Conservation (phyloP, 2,113 vertebrate species). For the Rana temporaria region DNA sequence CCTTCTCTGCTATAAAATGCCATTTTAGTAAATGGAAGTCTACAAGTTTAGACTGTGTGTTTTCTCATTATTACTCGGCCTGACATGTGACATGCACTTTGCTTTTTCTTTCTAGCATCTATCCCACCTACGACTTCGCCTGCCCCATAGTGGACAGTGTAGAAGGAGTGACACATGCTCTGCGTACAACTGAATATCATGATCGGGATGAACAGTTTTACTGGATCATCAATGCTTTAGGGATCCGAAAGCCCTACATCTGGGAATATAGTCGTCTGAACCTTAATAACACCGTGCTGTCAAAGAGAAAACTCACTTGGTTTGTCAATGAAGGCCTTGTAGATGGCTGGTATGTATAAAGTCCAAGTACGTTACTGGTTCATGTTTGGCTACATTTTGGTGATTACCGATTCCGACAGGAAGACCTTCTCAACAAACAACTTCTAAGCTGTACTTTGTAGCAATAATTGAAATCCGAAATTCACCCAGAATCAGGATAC, state of each 20-base stretch:
- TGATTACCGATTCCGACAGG: too few relatives aligned
- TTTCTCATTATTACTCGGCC: too few relatives aligned
- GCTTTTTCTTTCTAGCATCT: slow-evolving; percentile 76
- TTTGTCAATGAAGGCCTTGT: slow-evolving; percentile 97
- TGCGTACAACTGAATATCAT: slow-evolving; percentile 97
- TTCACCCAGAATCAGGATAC: too few relatives aligned
- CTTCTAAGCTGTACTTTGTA: too few relatives aligned
- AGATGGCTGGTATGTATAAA: slow-evolving; percentile 89
- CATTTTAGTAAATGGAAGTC: background rate
- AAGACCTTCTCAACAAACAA: too few relatives aligned
- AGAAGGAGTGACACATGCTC: slow-evolving; percentile 94
- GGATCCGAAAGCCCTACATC: slow-evolving; percentile 90
- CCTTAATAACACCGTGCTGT: slow-evolving; percentile 96
- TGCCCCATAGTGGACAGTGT: slow-evolving; percentile 97
- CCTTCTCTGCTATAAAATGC: background rate
- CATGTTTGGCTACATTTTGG: too few relatives aligned
- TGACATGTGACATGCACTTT: background rate
- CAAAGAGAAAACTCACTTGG: slow-evolving; percentile 97
- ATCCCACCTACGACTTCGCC: slow-evolving; percentile 97
- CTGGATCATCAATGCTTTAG: slow-evolving; percentile 90
- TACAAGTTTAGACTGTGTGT: too few relatives aligned
- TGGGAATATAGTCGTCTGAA: slow-evolving; percentile 97
- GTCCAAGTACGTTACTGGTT: background rate
- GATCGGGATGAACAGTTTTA: slow-evolving; percentile 97
- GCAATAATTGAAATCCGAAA: too few relatives aligned